Conservation (phyloP, 2,797 vertebrate species). For the Pangasius mekongensis region DNA sequence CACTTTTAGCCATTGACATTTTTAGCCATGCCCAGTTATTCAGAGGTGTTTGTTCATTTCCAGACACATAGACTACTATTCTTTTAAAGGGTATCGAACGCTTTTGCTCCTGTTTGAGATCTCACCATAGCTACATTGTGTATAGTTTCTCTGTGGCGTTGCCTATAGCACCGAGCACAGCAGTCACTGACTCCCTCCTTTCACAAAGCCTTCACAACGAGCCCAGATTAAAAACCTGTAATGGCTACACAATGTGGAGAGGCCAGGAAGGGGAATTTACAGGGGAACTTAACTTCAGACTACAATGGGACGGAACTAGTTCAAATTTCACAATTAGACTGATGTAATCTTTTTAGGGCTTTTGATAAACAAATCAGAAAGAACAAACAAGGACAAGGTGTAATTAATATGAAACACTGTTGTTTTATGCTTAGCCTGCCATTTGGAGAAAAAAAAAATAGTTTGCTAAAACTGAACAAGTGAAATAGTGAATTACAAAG, state of each 20-base stretch:
- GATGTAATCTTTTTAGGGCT: not conserved
- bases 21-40: too few relatives aligned
- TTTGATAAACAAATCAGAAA: not conserved
- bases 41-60: not conserved
- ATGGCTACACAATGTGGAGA: not conserved
- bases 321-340: not conserved
- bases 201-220: not conserved
- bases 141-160: slow-evolving; percentile 31
- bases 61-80: not conserved
- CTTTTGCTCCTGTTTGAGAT: not conserved
- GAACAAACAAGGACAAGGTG: not conserved
- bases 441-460: not conserved
- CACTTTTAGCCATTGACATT: not conserved
- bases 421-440: not conserved
- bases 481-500: not conserved
- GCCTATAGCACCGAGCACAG: slow-evolving; percentile 35
- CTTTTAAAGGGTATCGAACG: not conserved
- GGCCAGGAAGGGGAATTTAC: not conserved
- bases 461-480: not conserved
- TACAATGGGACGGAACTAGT: not conserved
- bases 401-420: not conserved
- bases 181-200: not conserved
- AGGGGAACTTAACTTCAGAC: not conserved
- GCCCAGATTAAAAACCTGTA: not conserved
- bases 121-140: slow-evolving; percentile 51